Evolutionary conservation across 2,888 invertebrate genomes (phyloP).

Genomic region (Bombylius discolor): DNA sequence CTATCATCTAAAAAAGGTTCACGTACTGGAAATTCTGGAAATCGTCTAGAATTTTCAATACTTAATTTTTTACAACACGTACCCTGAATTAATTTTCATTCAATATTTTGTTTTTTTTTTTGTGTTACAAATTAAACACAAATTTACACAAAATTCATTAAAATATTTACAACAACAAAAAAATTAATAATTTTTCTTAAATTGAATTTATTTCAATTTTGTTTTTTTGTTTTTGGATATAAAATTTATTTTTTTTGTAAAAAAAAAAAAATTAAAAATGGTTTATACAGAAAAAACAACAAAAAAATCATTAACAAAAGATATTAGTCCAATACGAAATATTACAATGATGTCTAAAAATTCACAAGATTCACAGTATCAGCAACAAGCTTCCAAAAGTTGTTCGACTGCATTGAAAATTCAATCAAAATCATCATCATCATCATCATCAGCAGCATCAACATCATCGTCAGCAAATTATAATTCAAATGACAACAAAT

Average conservation of each 20-base stretch:
- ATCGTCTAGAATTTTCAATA: constrained; percentile 34
- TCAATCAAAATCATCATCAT: neutral
- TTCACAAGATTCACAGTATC: constrained; percentile 23
- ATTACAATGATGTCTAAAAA: constrained; percentile 24
- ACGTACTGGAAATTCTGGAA: constrained; percentile 34
- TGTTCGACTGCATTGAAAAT: neutral
- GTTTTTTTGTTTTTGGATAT: neutral
- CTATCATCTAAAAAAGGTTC: constrained; percentile 32
- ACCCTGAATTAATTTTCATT: constrained; percentile 24
- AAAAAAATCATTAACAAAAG: constrained; percentile 7
- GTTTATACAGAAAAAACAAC: constrained; percentile 10
- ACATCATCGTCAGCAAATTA: constrained; percentile 18
- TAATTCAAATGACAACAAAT: constrained; percentile 23
- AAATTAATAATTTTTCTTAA: no score
- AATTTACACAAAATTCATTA: no score
- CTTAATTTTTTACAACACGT: constrained; percentile 34
- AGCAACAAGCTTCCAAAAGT: neutral
- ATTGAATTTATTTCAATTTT: neutral
- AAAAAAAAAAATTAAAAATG: constrained; percentile 4
- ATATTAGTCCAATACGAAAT: constrained; percentile 11
- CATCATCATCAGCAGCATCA: neutral
- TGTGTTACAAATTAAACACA: no score
- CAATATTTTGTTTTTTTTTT: no score
- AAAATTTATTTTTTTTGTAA: neutral
- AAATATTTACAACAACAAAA: neutral